These are phyloP conservation scores for Turdus rufiventris DNA, from an alignment of 2,113 vertebrate species.

Conservation along the genomic window DNA sequence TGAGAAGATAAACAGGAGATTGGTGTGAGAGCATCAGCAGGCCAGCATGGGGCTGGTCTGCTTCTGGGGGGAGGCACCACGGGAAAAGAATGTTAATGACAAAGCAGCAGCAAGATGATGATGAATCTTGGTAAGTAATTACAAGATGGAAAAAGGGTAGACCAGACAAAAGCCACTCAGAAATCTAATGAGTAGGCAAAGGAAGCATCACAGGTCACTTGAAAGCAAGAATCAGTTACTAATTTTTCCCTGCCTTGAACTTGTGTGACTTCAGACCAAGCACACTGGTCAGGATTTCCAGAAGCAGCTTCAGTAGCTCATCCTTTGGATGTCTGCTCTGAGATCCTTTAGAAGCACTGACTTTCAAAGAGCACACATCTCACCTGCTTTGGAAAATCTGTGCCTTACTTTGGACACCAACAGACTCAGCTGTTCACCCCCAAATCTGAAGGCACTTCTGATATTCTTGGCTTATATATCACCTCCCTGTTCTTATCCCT, in stretches of 20 bases:
- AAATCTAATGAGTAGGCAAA: slow-evolving; percentile 28
- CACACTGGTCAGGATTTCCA: neutral
- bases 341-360: neutral
- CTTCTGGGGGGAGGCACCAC: neutral
- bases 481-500: neutral
- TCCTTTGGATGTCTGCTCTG: neutral
- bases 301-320: neutral
- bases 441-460: neutral
- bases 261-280: neutral
- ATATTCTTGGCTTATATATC: neutral
- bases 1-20: neutral
- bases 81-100: slow-evolving; percentile 35
- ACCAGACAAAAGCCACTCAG: neutral
- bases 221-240: neutral
- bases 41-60: neutral
- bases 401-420: neutral
- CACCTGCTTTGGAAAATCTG: neutral
- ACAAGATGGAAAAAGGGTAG: neutral
- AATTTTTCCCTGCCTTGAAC: neutral
- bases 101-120: neutral
- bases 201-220: neutral
- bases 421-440: neutral
- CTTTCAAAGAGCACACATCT: neutral
- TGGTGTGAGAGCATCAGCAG: neutral
- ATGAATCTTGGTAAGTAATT: neutral